A percentile compares a stretch with the other conserved stretches of the same genome.
phyloP scores from a whole-genome alignment of 2,113 vertebrate species.

The Dascyllus trimaculatus region DNA sequence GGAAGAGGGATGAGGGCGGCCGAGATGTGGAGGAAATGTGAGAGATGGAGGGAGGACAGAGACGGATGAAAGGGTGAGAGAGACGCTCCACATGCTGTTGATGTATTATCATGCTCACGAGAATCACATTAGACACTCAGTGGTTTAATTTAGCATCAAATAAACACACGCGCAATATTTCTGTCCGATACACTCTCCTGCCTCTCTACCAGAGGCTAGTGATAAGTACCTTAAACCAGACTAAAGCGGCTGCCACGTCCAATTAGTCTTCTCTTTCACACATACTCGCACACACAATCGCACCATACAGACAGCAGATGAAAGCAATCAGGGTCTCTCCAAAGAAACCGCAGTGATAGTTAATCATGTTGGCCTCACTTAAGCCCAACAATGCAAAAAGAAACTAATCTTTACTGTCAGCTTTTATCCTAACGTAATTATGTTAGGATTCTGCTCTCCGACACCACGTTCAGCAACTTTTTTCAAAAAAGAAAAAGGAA shows the following conservation, averaged over 20 bases:
- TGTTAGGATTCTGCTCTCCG: neutral
- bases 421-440: neutral
- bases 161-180: slow-evolving; percentile 23
- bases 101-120: slow-evolving; percentile 50
- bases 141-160: slow-evolving; percentile 59
- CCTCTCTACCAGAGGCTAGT: slow-evolving; percentile 20
- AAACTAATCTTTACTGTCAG: neutral
- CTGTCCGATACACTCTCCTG: neutral
- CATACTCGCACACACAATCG: neutral
- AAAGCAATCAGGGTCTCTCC: slow-evolving; percentile 38
- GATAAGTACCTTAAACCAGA: slow-evolving; percentile 56
- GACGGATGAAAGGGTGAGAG: slow-evolving; percentile 49
- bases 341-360: slow-evolving; percentile 18
- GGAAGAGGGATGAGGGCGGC: slow-evolving; percentile 17
- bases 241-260: slow-evolving; percentile 52
- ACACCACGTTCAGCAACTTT: neutral
- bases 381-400: slow-evolving; percentile 10
- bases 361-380: slow-evolving; percentile 27
- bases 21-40: slow-evolving; percentile 41
- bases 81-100: slow-evolving; percentile 29
- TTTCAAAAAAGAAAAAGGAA: too few species aligned
- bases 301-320: slow-evolving; percentile 25
- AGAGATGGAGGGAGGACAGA: slow-evolving; percentile 52
- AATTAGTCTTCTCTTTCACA: slow-evolving; percentile 41
- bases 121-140: slow-evolving; percentile 61